phyloP scores from a whole-genome alignment of 2,888 invertebrate species.

The Dynastes grantii region DNA sequence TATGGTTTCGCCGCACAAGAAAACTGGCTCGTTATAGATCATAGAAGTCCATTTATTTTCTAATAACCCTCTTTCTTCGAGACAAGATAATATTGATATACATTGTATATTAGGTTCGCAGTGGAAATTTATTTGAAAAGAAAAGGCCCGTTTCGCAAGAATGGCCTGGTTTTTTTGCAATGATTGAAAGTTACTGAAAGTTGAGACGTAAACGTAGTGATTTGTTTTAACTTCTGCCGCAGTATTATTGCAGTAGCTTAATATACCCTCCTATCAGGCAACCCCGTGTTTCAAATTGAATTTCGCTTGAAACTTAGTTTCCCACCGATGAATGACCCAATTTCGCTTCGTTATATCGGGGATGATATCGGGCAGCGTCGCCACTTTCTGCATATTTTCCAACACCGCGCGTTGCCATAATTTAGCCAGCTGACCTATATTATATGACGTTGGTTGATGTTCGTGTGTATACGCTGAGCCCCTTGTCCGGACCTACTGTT shows the following conservation, averaged over 20 bases:
- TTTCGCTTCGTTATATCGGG: conserved; percentile 33
- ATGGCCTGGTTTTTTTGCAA: background rate
- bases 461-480: conserved; percentile 22
- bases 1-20: background rate
- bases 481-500: background rate
- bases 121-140: background rate
- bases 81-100: background rate
- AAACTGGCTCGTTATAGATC: conserved; percentile 11
- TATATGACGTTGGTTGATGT: conserved; percentile 29
- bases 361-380: conserved; percentile 23
- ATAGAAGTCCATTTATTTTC: background rate
- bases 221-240: background rate
- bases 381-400: conserved; percentile 48
- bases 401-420: conserved; percentile 38
- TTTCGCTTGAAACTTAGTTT: conserved; percentile 27
- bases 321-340: conserved; percentile 45
- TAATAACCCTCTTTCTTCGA: background rate
- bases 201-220: conserved; percentile 12
- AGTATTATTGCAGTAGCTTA: conserved; percentile 17
- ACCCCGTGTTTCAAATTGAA: conserved; percentile 28
- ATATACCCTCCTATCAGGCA: conserved; percentile 1
- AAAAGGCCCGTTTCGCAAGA: background rate
- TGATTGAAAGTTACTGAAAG: conserved; percentile 2
- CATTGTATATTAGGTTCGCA: background rate
- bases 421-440: conserved; percentile 48